Conservation (phyloP, 2,888 invertebrate species). For the Leptinotarsa juncta region DNA sequence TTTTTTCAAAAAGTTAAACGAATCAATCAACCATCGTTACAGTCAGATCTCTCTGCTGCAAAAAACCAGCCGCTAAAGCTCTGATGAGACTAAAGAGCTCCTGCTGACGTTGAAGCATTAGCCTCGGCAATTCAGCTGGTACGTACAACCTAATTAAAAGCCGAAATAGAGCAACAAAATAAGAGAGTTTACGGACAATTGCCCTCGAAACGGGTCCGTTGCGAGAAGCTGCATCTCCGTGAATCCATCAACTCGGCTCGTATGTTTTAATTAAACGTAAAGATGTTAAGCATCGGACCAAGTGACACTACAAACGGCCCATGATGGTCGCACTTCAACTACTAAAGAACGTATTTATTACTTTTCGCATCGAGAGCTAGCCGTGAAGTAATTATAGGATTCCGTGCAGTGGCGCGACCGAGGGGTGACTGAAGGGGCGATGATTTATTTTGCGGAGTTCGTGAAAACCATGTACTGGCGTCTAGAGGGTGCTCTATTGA, state of each 20-base stretch:
- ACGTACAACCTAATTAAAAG: slow-evolving; percentile 33
- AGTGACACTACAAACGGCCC: slow-evolving; percentile 64
- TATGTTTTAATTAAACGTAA: slow-evolving; percentile 64
- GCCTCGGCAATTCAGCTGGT: slow-evolving; percentile 46
- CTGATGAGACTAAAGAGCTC: slow-evolving; percentile 16
- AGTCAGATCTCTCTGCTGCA: too few relatives aligned
- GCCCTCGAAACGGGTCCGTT: slow-evolving; percentile 47
- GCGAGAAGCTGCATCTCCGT: slow-evolving; percentile 49
- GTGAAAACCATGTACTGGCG: too few relatives aligned
- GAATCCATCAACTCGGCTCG: slow-evolving; percentile 62
- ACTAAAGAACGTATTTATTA: slow-evolving; percentile 63
- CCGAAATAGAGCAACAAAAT: slow-evolving; percentile 32
- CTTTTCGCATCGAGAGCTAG: slow-evolving; percentile 17
- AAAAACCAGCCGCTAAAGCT: too few relatives aligned
- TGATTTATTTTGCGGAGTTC: not conserved
- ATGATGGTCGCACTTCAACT: slow-evolving; percentile 65
- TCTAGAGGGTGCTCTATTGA: too few relatives aligned
- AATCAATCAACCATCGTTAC: too few relatives aligned
- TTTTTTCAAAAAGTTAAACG: too few relatives aligned
- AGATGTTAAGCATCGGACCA: slow-evolving; percentile 61
- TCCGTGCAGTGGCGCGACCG: slow-evolving; percentile 26
- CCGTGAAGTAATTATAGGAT: slow-evolving; percentile 43
- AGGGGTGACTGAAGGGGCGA: not conserved
- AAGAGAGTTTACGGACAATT: slow-evolving; percentile 49
- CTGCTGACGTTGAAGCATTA: slow-evolving; percentile 55